phyloP scores from a whole-genome alignment of 1,140 invertebrate species.

The Thalassaphorura encarpata region DNA sequence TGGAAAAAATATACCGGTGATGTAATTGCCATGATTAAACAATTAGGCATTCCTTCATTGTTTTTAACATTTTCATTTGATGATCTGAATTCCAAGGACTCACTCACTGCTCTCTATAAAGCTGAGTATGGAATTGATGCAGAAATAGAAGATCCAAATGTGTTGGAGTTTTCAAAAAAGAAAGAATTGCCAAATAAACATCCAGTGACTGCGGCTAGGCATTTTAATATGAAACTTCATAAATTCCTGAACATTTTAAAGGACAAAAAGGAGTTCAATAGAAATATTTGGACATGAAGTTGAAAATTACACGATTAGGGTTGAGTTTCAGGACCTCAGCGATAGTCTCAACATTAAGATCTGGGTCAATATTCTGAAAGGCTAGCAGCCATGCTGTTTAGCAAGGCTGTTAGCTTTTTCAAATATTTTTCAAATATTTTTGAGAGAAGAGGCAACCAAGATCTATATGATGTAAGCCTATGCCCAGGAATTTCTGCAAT shows the following conservation, averaged over 20 bases:
- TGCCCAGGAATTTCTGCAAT: no score
- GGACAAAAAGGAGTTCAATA: background rate
- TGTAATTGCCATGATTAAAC: background rate
- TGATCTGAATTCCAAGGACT: background rate
- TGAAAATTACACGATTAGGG: background rate
- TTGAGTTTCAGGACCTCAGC: background rate
- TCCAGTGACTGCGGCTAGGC: background rate
- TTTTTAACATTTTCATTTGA: background rate
- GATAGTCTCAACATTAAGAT: no score
- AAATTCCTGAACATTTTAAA: background rate
- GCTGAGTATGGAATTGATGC: background rate
- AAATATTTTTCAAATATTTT: no score
- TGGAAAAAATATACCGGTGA: background rate
- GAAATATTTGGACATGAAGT: background rate
- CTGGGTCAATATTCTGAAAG: no score
- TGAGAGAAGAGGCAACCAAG: no score
- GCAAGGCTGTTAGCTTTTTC: no score
- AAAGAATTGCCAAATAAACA: slow-evolving; percentile 1
- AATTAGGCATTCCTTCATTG: background rate
- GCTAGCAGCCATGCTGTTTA: no score
- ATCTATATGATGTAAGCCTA: no score
- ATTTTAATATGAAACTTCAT: background rate
- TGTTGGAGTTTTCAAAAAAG: background rate
- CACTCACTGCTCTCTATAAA: background rate
- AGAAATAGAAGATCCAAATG: background rate